A percentile compares a stretch with the other conserved stretches of the same genome.
Evolutionary conservation across 2,888 invertebrate species (phyloP).

Genomic region (Hofmannophila pseudospretella): DNA sequence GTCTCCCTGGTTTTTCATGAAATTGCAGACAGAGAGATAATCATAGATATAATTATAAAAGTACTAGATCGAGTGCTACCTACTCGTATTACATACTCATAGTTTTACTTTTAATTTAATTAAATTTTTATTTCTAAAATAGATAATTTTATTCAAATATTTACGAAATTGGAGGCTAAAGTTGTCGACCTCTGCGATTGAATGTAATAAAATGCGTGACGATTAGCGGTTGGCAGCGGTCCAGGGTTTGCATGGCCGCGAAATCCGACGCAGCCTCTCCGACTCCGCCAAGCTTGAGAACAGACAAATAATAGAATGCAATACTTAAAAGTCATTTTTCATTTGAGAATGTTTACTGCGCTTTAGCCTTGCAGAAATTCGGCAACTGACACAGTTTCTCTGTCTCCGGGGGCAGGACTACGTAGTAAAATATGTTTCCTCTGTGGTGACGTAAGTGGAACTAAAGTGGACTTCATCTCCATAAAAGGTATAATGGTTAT

Average conservation of each 20-base stretch:
- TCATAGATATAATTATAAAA: too few relatives aligned
- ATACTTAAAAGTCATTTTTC: conserved; percentile 12
- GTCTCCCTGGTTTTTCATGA: too few relatives aligned
- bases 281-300: conserved; percentile 20
- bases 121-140: too few relatives aligned
- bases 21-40: too few relatives aligned
- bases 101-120: too few relatives aligned
- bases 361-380: conserved; percentile 4
- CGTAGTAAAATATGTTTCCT: neutral
- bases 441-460: too few relatives aligned
- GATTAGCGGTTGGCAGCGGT: conserved; percentile 60
- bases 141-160: neutral
- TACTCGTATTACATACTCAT: too few relatives aligned
- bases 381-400: neutral
- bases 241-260: conserved; percentile 36
- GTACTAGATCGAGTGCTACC: too few relatives aligned
- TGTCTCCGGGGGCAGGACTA: neutral
- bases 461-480: too few relatives aligned
- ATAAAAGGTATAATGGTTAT: too few relatives aligned
- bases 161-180: conserved; percentile 5
- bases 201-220: conserved; percentile 54
- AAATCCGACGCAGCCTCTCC: conserved; percentile 36
- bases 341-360: conserved; percentile 9
- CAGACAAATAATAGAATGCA: conserved; percentile 15
- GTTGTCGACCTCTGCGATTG: conserved; percentile 31